A percentile compares a stretch with the other conserved stretches of the same genome.
These are phyloP conservation scores for Miichthys miiuy DNA, from an alignment of 2,797 vertebrate genomes.

Conservation along the genomic window DNA sequence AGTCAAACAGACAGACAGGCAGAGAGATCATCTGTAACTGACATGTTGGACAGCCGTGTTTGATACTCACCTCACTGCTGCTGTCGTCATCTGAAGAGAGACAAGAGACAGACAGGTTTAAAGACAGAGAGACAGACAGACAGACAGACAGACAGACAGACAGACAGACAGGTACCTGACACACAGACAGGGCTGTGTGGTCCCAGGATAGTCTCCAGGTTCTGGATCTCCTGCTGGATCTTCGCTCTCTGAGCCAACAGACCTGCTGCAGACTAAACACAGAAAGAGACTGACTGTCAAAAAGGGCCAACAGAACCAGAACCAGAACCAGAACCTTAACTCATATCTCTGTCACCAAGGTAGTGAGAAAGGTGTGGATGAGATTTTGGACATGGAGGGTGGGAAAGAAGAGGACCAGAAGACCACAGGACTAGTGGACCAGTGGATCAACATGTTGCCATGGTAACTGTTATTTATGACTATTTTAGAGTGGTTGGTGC, in stretches of 20 bases:
- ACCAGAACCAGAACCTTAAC: no score
- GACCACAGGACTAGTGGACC: no score
- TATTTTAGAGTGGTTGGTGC: not conserved
- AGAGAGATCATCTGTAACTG: not conserved
- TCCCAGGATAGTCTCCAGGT: constrained; percentile 65
- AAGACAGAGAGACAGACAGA: not conserved
- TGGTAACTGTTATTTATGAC: not conserved
- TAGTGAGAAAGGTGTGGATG: no score
- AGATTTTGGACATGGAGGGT: no score
- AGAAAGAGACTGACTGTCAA: not conserved
- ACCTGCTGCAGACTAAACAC: constrained; percentile 48
- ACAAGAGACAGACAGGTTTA: constrained; percentile 2
- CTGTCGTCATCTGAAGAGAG: constrained; percentile 23
- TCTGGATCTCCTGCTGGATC: constrained; percentile 68
- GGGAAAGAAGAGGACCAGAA: no score
- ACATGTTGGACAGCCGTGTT: not conserved
- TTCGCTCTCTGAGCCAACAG: constrained; percentile 64
- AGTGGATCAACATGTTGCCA: not conserved
- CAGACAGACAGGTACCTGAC: constrained; percentile 51
- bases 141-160: not conserved
- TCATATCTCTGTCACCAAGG: no score
- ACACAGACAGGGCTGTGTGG: constrained; percentile 27
- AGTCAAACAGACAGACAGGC: not conserved
- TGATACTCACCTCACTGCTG: constrained; percentile 62
- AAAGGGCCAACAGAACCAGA: no score